Conservation (phyloP, 2,888 invertebrate species). For the Rhingia campestris region DNA sequence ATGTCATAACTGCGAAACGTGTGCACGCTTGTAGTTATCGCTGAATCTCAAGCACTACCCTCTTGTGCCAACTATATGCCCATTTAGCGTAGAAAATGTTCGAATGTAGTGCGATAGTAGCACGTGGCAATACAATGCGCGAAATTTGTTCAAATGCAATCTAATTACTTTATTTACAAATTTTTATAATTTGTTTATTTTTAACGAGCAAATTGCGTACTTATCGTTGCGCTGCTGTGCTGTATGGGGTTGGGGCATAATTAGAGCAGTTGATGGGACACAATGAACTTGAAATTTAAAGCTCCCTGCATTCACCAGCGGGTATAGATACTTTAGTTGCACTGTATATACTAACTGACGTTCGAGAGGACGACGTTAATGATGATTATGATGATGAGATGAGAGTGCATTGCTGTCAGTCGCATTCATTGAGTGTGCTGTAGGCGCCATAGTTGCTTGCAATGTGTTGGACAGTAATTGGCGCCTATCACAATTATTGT, state of each 20-base stretch:
- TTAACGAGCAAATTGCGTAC: slow-evolving; percentile 48
- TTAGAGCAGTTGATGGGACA: slow-evolving; percentile 39
- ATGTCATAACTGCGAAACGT: slow-evolving; percentile 15
- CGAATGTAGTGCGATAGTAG: slow-evolving; percentile 39
- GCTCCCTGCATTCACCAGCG: slow-evolving; percentile 4
- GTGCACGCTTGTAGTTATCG: slow-evolving; percentile 10
- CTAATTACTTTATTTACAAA: slow-evolving; percentile 55
- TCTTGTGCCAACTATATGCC: neutral
- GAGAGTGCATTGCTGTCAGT: slow-evolving; percentile 51
- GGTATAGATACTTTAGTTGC: slow-evolving; percentile 25
- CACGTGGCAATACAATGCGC: slow-evolving; percentile 29
- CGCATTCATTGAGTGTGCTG: slow-evolving; percentile 55
- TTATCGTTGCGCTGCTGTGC: neutral
- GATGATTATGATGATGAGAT: slow-evolving; percentile 63
- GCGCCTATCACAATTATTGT: slow-evolving; percentile 59
- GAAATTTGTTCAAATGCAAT: slow-evolving; percentile 52
- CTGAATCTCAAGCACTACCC: slow-evolving; percentile 1
- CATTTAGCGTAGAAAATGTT: neutral
- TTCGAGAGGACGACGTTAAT: slow-evolving; percentile 55
- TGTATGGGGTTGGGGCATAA: slow-evolving; percentile 15
- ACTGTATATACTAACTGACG: slow-evolving; percentile 11
- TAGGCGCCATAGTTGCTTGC: slow-evolving; percentile 62
- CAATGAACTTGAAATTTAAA: slow-evolving; percentile 52
- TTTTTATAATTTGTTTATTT: slow-evolving; percentile 52
- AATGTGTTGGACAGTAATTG: slow-evolving; percentile 64